These are phyloP conservation scores for Pogonophryne albipinna DNA, from an alignment of 2,797 vertebrate species.

Conservation along the genomic window DNA sequence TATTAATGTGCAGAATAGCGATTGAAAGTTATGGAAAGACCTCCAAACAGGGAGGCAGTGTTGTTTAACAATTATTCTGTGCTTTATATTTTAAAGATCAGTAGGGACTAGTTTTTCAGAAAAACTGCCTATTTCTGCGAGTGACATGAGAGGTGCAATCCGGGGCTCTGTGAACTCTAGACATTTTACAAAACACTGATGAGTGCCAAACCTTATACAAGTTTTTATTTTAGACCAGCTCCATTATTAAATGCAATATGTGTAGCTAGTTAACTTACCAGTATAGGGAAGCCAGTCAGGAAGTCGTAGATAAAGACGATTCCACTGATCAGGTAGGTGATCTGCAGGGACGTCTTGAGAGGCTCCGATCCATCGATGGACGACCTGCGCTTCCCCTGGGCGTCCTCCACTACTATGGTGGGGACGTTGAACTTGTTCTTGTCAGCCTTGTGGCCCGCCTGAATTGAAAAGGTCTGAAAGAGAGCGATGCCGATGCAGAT, in stretches of 20 bases:
- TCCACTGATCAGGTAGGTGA: slow-evolving; percentile 93
- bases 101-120: too few relatives aligned
- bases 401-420: slow-evolving; percentile 94
- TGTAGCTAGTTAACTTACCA: slow-evolving; percentile 85
- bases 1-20: not conserved
- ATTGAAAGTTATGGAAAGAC: slow-evolving; percentile 4
- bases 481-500: slow-evolving; percentile 93
- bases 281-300: slow-evolving; percentile 92
- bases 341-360: slow-evolving; percentile 92
- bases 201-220: not conserved
- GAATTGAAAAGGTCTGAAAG: slow-evolving; percentile 92
- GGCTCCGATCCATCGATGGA: slow-evolving; percentile 95
- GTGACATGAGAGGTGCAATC: not conserved
- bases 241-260: not conserved
- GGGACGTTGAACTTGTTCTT: slow-evolving; percentile 92
- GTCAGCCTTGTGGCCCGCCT: slow-evolving; percentile 85
- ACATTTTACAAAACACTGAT: not conserved
- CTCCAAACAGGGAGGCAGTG: not conserved
- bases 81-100: too few relatives aligned
- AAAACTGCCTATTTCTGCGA: not conserved
- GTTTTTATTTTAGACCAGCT: not conserved
- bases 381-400: slow-evolving; percentile 93
- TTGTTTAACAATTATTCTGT: not conserved
- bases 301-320: slow-evolving; percentile 95
- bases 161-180: not conserved